Evolutionary conservation across 2,888 invertebrate genomes (phyloP).

Genomic region (Folsomia candida): DNA sequence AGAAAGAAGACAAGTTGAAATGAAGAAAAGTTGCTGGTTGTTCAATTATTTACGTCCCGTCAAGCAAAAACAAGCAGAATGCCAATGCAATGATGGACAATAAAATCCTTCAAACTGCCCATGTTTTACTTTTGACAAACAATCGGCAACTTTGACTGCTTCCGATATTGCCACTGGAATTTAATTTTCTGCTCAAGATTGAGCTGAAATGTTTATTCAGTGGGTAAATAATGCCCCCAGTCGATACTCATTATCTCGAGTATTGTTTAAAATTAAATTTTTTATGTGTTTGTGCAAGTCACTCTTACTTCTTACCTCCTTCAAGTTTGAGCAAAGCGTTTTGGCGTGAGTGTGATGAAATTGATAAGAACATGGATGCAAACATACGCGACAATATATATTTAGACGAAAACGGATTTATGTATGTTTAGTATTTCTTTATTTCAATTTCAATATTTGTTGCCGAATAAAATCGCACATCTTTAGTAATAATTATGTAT

Average conservation of each 20-base stretch:
- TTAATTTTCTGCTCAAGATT: not conserved
- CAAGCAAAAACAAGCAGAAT: constrained; percentile 16
- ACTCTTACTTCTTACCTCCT: too few relatives aligned
- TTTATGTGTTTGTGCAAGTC: too few relatives aligned
- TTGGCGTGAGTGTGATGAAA: too few relatives aligned
- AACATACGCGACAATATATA: too few relatives aligned
- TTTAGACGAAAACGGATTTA: too few relatives aligned
- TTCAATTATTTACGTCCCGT: constrained; percentile 20
- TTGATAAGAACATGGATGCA: too few relatives aligned
- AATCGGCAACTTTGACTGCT: not conserved
- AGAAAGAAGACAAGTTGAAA: constrained; percentile 15
- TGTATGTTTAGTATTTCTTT: constrained; percentile 1
- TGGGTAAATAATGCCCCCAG: not conserved
- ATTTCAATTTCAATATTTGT: constrained; percentile 13
- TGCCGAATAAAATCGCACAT: not conserved
- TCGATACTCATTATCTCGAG: not conserved
- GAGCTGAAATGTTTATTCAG: not conserved
- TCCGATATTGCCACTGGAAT: not conserved
- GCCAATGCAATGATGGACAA: constrained; percentile 16
- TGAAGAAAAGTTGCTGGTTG: constrained; percentile 15
- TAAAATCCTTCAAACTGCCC: constrained; percentile 1
- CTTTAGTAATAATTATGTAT: not conserved
- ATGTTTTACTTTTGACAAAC: constrained; percentile 9
- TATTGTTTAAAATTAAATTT: not conserved
- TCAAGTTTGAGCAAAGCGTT: too few relatives aligned